A percentile compares a stretch with the other conserved stretches of the same genome.
Conservation (phyloP, 2,113 vertebrate genomes). For the Laticauda laticaudata region DNA sequence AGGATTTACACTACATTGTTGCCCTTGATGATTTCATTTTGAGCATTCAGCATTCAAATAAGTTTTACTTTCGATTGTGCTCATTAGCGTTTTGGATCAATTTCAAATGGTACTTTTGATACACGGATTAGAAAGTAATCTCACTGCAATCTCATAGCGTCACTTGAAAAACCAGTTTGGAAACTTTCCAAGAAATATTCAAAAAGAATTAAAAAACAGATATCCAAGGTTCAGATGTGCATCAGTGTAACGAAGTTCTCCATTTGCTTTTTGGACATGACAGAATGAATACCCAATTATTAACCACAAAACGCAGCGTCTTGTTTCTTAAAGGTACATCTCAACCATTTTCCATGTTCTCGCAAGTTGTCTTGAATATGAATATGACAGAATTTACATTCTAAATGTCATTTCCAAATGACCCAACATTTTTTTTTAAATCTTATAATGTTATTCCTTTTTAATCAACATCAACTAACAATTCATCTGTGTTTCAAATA, state of each 20-base stretch:
- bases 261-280: not conserved
- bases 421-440: not conserved
- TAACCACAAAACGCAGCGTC: not conserved
- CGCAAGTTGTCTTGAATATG: not conserved
- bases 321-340: not conserved
- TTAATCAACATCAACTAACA: not conserved
- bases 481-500: not conserved
- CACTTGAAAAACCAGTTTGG: constrained; percentile 6
- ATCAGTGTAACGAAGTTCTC: rapidly evolving
- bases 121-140: not conserved
- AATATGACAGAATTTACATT: not conserved
- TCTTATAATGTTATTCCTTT: not conserved
- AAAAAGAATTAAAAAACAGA: not conserved
- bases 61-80: not conserved
- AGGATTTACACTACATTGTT: not conserved
- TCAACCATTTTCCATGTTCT: not conserved
- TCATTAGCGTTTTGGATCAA: not conserved
- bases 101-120: not conserved
- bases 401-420: not conserved
- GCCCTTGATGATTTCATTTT: not conserved
- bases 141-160: not conserved
- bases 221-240: not conserved
- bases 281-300: not conserved
- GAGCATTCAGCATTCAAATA: not conserved
- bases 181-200: not conserved